These are phyloP conservation scores for Caenorhabditis macrosperma DNA, from an alignment of 2,888 invertebrate species.

Conservation along the genomic window DNA sequence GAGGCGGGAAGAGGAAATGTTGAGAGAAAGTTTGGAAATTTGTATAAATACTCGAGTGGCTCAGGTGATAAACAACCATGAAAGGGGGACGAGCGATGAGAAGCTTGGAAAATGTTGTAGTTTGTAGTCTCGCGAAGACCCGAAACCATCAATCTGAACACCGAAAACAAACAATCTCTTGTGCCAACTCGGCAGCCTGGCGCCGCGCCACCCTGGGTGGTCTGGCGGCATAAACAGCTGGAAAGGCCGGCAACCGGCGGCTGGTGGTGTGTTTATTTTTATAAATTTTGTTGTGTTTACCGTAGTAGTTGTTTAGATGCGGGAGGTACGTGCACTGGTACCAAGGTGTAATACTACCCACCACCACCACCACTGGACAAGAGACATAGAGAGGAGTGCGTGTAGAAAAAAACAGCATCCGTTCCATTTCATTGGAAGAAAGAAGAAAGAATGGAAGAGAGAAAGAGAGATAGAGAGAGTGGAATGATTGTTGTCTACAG, in stretches of 20 bases:
- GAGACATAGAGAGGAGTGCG: neutral
- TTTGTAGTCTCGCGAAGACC: neutral
- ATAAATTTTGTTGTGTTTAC: conserved; percentile 13
- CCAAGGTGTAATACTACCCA: conserved; percentile 21
- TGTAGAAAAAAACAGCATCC: conserved; percentile 16
- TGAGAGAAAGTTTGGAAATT: neutral
- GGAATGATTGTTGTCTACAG: neutral
- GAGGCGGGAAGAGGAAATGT: neutral
- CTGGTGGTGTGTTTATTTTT: conserved; percentile 8
- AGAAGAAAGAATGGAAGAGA: neutral
- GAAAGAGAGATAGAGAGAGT: neutral
- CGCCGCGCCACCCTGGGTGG: neutral
- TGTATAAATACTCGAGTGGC: neutral
- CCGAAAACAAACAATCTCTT: too few relatives aligned
- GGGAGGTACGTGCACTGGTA: conserved; percentile 22
- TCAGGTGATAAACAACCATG: neutral
- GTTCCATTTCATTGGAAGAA: conserved; percentile 13
- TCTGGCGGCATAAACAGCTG: neutral
- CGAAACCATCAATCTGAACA: too few relatives aligned
- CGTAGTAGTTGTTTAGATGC: conserved; percentile 5
- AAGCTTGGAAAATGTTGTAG: neutral
- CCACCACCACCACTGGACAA: neutral
- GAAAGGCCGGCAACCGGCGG: too few relatives aligned
- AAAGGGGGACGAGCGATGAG: too few relatives aligned
- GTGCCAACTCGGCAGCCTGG: too few relatives aligned